Evolutionary conservation across 2,888 invertebrate species (phyloP).

Genomic region (Gymnoscelis rufifasciata): DNA sequence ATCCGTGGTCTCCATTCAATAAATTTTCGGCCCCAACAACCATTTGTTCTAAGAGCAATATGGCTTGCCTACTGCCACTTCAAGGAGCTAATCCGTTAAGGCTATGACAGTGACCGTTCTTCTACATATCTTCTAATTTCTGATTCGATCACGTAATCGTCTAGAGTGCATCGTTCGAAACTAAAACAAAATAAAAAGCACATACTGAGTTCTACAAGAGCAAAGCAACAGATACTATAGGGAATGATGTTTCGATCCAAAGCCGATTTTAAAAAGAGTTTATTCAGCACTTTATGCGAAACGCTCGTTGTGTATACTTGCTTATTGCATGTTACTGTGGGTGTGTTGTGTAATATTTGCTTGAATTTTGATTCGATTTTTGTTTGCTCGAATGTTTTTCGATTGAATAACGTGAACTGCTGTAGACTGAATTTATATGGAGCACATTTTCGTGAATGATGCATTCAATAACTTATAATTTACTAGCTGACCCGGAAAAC

Average conservation of each 20-base stretch:
- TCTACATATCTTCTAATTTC: no score
- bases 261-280: conserved; percentile 25
- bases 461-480: no score
- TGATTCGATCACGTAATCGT: no score
- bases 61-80: no score
- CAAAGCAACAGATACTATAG: neutral
- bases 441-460: neutral
- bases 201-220: conserved; percentile 3
- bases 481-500: no score
- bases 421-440: neutral
- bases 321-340: conserved; percentile 10
- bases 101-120: no score
- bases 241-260: conserved; percentile 17
- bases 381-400: conserved; percentile 5
- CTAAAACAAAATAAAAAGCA: no score
- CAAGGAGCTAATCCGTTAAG: no score
- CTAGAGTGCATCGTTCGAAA: no score
- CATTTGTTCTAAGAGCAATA: no score
- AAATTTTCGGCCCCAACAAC: no score
- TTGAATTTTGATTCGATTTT: conserved; percentile 10
- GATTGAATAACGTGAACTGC: neutral
- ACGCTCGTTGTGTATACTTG: conserved; percentile 8
- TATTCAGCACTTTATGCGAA: conserved; percentile 21
- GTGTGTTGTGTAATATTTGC: conserved; percentile 10
- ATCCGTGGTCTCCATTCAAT: no score